These are phyloP conservation scores for Perdita meconis DNA, from an alignment of 2,888 invertebrate genomes.

Conservation along the genomic window DNA sequence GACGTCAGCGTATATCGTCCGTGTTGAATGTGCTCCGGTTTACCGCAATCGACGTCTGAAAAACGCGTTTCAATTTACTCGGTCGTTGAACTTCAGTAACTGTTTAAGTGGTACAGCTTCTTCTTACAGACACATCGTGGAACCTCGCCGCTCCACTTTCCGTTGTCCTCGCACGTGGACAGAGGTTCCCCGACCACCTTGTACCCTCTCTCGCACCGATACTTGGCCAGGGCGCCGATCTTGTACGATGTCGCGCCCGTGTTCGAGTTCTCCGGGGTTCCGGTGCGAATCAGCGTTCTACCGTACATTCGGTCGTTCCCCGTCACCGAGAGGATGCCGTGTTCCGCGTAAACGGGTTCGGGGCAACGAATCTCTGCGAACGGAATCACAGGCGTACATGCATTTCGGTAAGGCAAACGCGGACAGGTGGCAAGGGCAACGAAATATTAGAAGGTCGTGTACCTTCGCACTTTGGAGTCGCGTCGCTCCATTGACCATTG, in stretches of 20 bases:
- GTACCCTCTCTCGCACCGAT: conserved; percentile 95
- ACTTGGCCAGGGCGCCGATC: conserved; percentile 94
- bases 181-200: conserved; percentile 94
- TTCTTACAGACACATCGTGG: conserved; percentile 93
- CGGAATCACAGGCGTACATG: no score
- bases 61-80: neutral
- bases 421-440: no score
- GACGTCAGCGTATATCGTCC: conserved; percentile 92
- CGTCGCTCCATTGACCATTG: conserved; percentile 93
- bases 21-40: conserved; percentile 89
- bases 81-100: no score
- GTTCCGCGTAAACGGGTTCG: conserved; percentile 92
- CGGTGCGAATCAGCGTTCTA: conserved; percentile 89
- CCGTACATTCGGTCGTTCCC: conserved; percentile 96
- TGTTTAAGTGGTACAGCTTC: neutral
- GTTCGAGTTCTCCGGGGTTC: conserved; percentile 88
- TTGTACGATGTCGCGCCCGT: conserved; percentile 91
- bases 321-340: conserved; percentile 94
- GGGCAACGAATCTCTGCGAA: conserved; percentile 93
- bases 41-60: conserved; percentile 94
- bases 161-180: conserved; percentile 94
- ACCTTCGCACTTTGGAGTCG: conserved; percentile 95
- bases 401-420: no score
- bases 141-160: conserved; percentile 93
- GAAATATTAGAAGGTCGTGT: no score